Conservation (phyloP, 2,113 vertebrate genomes). For the Pachyramphus minor region DNA sequence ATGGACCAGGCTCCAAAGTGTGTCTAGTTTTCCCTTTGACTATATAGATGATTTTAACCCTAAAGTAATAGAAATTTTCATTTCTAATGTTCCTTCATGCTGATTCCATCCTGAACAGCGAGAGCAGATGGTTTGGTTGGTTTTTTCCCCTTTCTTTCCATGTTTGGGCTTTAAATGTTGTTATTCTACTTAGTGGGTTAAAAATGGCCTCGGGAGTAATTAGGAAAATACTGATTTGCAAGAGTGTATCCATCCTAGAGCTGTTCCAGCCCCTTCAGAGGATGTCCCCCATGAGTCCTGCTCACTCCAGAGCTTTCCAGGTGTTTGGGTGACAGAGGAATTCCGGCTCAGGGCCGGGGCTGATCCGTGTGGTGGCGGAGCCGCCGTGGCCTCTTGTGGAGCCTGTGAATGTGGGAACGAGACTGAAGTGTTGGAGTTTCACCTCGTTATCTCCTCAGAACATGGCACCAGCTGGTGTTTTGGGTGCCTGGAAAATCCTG, state of each 20-base stretch:
- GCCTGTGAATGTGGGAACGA: not conserved
- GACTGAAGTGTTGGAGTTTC: not conserved
- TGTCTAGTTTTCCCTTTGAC: not conserved
- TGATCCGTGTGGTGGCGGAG: not conserved
- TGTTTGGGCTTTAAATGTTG: not conserved
- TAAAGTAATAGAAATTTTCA: not conserved
- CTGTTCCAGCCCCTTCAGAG: not conserved
- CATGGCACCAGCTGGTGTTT: slow-evolving; percentile 27
- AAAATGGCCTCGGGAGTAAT: not conserved
- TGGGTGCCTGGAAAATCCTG: slow-evolving; percentile 55
- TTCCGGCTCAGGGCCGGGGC: not conserved
- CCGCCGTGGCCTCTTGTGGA: not conserved
- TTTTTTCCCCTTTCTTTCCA: not conserved
- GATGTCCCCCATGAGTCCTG: rapidly evolving
- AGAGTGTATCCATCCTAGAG: not conserved
- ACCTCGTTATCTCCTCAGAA: slow-evolving; percentile 18
- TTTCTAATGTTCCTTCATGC: not conserved
- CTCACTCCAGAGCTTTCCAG: not conserved
- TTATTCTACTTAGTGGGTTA: not conserved
- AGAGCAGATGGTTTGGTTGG: not conserved
- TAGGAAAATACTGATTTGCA: not conserved
- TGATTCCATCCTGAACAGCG: not conserved
- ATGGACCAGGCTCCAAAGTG: not conserved
- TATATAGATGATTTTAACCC: not conserved
- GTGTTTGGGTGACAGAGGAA: not conserved